phyloP scores from a whole-genome alignment of 30 jellyfish, hydroid and myxozoan genomes.

The Hydractinia symbiolongicarpus region DNA sequence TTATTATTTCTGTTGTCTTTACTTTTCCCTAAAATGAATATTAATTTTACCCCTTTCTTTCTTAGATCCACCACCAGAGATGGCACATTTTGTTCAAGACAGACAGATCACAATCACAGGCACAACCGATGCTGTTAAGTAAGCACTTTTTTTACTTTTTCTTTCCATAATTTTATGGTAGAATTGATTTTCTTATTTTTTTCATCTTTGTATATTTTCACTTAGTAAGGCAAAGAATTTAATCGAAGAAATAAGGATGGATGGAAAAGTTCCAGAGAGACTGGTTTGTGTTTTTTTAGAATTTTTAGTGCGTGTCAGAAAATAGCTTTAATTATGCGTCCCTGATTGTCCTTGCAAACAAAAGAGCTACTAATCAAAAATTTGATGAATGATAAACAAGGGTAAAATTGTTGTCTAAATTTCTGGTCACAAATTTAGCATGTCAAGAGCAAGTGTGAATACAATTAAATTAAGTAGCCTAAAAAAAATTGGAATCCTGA shows the following conservation, averaged over 20 bases:
- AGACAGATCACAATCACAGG: conserved; percentile 90
- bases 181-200: background rate
- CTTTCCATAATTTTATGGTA: background rate
- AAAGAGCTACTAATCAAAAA: no score
- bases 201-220: background rate
- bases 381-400: no score
- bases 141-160: conserved; percentile 16
- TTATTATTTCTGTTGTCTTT: no score
- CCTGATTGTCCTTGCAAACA: no score
- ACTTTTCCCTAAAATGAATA: background rate
- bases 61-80: conserved; percentile 88
- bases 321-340: background rate
- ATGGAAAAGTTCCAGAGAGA: conserved; percentile 93
- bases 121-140: conserved; percentile 78
- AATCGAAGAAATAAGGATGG: conserved; percentile 54
- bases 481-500: no score
- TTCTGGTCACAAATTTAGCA: no score
- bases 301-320: background rate
- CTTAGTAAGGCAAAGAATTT: conserved; percentile 72
- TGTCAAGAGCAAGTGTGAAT: no score
- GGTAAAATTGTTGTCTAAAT: no score
- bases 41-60: background rate
- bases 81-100: conserved; percentile 43
- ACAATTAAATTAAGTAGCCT: no score
- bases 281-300: conserved; percentile 43